These are phyloP conservation scores for Formica selysi DNA, from an alignment of 1,140 invertebrate genomes.

Conservation along the genomic window DNA sequence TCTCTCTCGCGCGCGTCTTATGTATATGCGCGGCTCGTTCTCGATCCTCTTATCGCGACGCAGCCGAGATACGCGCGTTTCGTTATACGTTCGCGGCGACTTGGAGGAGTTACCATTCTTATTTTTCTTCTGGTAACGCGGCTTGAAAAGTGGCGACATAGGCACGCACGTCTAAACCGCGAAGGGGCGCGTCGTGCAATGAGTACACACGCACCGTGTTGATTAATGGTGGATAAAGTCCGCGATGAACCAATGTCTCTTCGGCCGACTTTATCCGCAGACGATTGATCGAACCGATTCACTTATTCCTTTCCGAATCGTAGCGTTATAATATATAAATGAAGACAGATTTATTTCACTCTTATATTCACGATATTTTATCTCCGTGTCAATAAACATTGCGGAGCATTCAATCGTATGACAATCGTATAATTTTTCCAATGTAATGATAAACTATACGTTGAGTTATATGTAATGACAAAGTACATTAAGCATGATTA, in stretches of 20 bases:
- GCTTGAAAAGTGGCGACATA: too few relatives aligned
- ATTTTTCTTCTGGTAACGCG: too few relatives aligned
- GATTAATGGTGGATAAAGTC: slow-evolving; percentile 52
- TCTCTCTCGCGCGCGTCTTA: neutral
- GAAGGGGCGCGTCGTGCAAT: slow-evolving; percentile 3
- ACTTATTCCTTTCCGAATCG: slow-evolving; percentile 1
- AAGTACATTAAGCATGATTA: too few relatives aligned
- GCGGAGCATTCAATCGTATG: neutral
- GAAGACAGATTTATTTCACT: slow-evolving; percentile 10
- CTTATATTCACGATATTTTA: too few relatives aligned
- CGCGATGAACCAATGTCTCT: neutral
- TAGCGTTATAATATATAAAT: neutral
- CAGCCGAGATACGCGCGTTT: slow-evolving; percentile 5
- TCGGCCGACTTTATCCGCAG: slow-evolving; percentile 12
- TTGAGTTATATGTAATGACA: too few relatives aligned
- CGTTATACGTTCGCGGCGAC: neutral
- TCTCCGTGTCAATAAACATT: neutral
- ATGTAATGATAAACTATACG: neutral
- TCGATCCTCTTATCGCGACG: slow-evolving; percentile 28
- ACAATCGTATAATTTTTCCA: neutral
- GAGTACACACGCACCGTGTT: neutral
- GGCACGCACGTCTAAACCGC: slow-evolving; percentile 1
- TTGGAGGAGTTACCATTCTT: slow-evolving; percentile 4
- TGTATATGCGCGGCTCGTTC: neutral
- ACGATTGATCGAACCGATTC: slow-evolving; percentile 40